These are phyloP conservation scores for Lamellibrachia columna DNA, from an alignment of 2,888 invertebrate genomes.

Conservation along the genomic window DNA sequence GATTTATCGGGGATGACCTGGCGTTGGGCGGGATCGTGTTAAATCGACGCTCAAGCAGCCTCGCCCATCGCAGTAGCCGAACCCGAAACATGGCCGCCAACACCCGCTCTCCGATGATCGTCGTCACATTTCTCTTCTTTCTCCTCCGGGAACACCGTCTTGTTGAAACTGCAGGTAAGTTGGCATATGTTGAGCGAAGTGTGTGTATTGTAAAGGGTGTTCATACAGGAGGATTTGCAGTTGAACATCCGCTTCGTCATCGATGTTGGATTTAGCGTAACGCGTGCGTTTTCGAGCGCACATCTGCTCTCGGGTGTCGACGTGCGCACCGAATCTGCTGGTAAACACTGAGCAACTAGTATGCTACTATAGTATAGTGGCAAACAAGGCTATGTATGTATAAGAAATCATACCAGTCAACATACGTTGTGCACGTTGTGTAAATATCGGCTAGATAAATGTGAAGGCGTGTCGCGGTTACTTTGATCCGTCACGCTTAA, in stretches of 20 bases:
- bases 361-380: background rate
- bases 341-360: background rate
- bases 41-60: background rate
- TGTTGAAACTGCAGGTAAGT: slow-evolving; percentile 10
- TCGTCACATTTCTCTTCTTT: background rate
- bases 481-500: background rate
- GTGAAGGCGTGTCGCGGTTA: background rate
- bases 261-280: background rate
- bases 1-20: background rate
- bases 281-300: background rate
- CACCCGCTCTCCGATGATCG: background rate
- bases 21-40: background rate
- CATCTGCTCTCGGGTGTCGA: background rate
- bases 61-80: slow-evolving; percentile 12
- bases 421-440: background rate
- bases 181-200: background rate
- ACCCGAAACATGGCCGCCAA: background rate
- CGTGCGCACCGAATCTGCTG: background rate
- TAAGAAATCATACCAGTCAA: background rate
- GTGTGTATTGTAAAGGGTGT: background rate
- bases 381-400: background rate
- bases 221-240: background rate
- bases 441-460: too few species aligned
- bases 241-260: background rate
- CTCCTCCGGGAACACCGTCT: background rate